Evolutionary conservation across 2,888 invertebrate species (phyloP), one percentile per base, ranked within the genome.

Genomic region (Drosophila kanekoi): DNA sequence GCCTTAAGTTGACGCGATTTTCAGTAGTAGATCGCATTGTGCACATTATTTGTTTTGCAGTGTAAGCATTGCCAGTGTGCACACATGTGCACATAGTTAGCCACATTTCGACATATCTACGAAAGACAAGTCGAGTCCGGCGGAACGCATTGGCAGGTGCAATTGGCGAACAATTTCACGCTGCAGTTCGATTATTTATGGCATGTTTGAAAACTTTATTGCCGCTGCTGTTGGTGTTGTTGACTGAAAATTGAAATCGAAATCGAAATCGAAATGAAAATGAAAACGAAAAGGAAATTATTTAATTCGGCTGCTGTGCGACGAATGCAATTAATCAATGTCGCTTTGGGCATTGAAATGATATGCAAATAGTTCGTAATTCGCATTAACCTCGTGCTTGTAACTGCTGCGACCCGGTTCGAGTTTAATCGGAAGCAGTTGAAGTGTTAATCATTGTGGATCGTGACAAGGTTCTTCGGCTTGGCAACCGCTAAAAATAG

Each of bases 111-210:
- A 38, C 18, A 14, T 56, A 32, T 57, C 40, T 47, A n/a, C 49
- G 35, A 68, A 41, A 52, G 51, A 47, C 48, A 41, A n/a, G 4
- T 11, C 13, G 40, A 58, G 54, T 57, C 23, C 54, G 70, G 38
- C 43, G 49, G 60, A 68, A 62, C 57, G 70, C 67, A 71, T 77
- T 77, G 64, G 88, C 89, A 83, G 89, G 75, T 83, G 89, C 84
- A 80, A 78, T 72, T 87, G 72, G 63, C 72, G 64, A 83, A 88
- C 71, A 87, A 77, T 88, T 83, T 77, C 65, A 69, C 62, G 80
- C 86, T 52, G 74, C 38, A 60, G 57, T 58, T 49, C 62, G 56
- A 41, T 56, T 80, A 88, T 80, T 86, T 86, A 74, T 70, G 71
- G 81, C 70, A 63, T 66, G 65, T 64, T 43, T 71, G 71, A 58